phyloP scores from a whole-genome alignment of 2,113 vertebrate genomes.

The Eclectus roratus region DNA sequence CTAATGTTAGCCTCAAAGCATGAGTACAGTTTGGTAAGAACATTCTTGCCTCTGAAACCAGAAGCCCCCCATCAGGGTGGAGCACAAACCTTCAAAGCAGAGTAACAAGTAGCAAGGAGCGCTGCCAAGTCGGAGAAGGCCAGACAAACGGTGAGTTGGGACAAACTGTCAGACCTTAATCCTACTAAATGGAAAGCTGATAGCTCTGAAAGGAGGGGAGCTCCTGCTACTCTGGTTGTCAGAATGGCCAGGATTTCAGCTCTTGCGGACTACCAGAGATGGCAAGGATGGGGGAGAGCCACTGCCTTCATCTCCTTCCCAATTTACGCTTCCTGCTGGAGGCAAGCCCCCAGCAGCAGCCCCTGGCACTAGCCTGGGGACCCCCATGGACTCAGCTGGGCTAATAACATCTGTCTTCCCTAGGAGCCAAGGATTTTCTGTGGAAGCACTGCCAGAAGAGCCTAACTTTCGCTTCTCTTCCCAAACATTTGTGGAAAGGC shows the following conservation, averaged over 20 bases:
- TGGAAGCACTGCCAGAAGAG: constrained; percentile 24
- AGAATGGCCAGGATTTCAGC: background rate
- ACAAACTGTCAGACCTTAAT: background rate
- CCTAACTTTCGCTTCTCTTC: constrained; percentile 49
- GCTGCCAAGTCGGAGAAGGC: background rate
- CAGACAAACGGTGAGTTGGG: fast-evolving
- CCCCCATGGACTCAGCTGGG: background rate
- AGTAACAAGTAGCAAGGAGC: background rate
- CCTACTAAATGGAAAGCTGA: background rate
- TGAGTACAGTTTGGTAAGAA: background rate
- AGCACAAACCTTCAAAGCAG: background rate
- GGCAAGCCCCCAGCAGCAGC: background rate
- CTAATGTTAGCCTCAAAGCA: background rate
- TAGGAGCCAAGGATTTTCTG: constrained; percentile 34
- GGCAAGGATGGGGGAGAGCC: background rate
- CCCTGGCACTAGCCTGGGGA: background rate
- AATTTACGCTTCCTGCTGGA: background rate
- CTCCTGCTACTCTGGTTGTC: background rate
- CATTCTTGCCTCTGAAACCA: background rate
- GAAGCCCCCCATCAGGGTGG: background rate
- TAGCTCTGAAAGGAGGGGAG: background rate
- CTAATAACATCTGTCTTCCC: constrained; percentile 10
- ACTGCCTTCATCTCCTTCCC: background rate
- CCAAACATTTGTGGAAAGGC: constrained; percentile 48
- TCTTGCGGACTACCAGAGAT: background rate